A percentile compares a stretch with the other conserved stretches of the same genome.
Evolutionary conservation across 1,140 invertebrate species (phyloP).

Genomic region (Augochlora pura): DNA sequence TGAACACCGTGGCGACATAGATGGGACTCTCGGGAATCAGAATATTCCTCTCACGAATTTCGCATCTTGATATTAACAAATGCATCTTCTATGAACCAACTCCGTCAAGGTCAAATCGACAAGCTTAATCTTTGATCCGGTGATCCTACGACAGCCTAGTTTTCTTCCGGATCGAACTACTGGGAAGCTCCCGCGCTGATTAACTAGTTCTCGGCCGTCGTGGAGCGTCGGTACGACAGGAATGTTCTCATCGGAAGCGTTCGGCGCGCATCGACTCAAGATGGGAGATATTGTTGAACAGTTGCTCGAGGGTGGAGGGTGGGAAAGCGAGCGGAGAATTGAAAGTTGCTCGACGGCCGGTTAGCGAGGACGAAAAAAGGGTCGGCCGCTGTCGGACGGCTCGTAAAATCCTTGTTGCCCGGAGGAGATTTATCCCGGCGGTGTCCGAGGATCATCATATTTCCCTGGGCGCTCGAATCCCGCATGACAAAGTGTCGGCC

Average conservation of each 20-base stretch:
- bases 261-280: neutral
- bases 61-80: too few species aligned
- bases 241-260: neutral
- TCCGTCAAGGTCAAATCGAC: too few species aligned
- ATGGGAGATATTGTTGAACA: neutral
- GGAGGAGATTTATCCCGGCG: conserved; percentile 44
- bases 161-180: neutral
- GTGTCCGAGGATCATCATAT: conserved; percentile 60
- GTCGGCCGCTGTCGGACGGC: neutral
- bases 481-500: conserved; percentile 40
- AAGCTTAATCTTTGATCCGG: too few species aligned
- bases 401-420: conserved; percentile 49
- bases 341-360: conserved; percentile 10
- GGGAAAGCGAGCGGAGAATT: neutral
- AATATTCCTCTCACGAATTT: too few species aligned
- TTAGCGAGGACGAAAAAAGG: conserved; percentile 8
- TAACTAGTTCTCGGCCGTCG: neutral
- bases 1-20: too few species aligned
- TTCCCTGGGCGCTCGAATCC: conserved; percentile 51
- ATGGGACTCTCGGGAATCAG: too few species aligned
- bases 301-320: too few species aligned
- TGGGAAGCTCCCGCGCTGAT: conserved; percentile 2
- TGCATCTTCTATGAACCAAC: too few species aligned
- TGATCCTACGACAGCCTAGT: neutral
- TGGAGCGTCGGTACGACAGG: neutral